Conservation (phyloP, 2,113 vertebrate species). For the Aegotheles bennettii region DNA sequence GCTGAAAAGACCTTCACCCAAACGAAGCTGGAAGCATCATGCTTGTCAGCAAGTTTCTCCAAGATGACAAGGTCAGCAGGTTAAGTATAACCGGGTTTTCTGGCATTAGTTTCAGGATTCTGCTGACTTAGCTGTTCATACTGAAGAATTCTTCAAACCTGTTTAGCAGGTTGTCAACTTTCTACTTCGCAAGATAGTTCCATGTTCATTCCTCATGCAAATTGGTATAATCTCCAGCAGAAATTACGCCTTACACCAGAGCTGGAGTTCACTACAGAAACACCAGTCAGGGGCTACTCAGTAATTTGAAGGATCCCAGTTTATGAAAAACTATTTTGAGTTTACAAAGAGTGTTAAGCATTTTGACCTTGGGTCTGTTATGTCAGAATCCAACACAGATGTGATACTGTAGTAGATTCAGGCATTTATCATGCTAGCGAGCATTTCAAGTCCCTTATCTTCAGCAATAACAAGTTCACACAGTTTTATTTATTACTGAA, state of each 20-base stretch:
- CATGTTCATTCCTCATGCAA: background rate
- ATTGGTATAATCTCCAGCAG: background rate
- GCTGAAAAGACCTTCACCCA: background rate
- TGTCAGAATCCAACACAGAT: background rate
- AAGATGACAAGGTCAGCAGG: background rate
- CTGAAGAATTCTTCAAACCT: background rate
- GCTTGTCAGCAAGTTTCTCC: background rate
- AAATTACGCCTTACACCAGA: background rate
- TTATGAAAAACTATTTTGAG: background rate
- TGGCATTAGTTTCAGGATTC: background rate
- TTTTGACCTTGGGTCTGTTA: background rate
- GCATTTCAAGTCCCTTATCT: background rate
- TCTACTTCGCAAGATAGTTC: background rate
- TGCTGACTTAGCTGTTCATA: background rate
- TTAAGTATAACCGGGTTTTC: background rate
- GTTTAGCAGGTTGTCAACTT: background rate
- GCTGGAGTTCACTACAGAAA: background rate
- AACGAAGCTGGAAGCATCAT: background rate
- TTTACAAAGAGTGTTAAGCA: background rate
- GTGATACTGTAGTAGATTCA: too few relatives aligned
- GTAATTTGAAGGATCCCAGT: background rate
- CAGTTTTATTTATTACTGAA: background rate
- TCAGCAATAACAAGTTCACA: background rate
- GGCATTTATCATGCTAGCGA: background rate
- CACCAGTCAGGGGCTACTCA: background rate